Evolutionary conservation across 2,113 vertebrate species (phyloP), one percentile per base, ranked within the genome.

Genomic region (Beaufortia kweichowensis): DNA sequence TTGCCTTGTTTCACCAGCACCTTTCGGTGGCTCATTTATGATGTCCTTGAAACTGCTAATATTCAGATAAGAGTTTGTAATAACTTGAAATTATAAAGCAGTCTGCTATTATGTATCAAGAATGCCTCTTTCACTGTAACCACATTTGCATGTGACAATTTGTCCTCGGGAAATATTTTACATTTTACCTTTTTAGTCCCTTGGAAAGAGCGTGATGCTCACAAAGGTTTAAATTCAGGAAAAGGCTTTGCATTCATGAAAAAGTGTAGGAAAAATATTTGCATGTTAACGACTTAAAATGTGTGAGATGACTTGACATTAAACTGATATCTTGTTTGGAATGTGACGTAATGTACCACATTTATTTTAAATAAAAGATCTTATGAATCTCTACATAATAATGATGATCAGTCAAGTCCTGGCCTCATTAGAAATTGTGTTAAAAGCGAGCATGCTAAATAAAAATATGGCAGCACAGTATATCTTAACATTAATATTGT

Each of bases 1-100:
- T 33, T 50, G 57, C 11, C 17, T 50, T 60, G 76, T 67, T 71
- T 60, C 23, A 60, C 43, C 53, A 39, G 28, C 55, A n/a, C 55
- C 43, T 72, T 59, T 72, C 55, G 69, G 69, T 59, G 39, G 24
- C 63, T 70, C 67, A 71, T 61, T 70, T 61, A 69, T 55, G 35
- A 28, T 3, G 65, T 62, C 76, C 76, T 78, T 78, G 76, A 71
- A 60, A 59, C 41, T 23, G n/a, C n/a, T 28, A 29, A 59, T 33
- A 35, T 21, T 63, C 29, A 41, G 5, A 43, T 56, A 59, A 10
- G 53, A 77, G 59, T 60, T 29, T 28, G 14, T 69, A 70, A 35
- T 57, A 39, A 70, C 31, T 70, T 29, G 21, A n/a, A 12, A 70
- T 56, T 70, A 53, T 70, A 53, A 50, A 70, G 48, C 31, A 56